Percentiles rank a stretch among this genome's conserved stretches.
These are phyloP conservation scores for Fabriciana adippe DNA, from an alignment of 2,888 invertebrate species.

Conservation along the genomic window DNA sequence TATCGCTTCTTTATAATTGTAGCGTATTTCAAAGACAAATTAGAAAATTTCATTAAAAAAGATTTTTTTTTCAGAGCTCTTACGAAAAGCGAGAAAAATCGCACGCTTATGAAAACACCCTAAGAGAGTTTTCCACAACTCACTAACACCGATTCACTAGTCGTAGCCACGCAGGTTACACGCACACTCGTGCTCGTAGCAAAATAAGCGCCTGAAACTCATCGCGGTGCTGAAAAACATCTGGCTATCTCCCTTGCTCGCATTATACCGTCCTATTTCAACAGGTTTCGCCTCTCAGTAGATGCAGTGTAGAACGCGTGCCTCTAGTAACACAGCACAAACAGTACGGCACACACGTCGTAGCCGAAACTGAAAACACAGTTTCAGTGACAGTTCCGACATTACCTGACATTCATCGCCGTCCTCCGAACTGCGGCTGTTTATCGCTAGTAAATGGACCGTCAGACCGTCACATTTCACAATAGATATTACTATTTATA, in stretches of 20 bases:
- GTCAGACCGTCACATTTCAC: conserved; percentile 54
- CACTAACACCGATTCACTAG: conserved; percentile 71
- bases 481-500: conserved; percentile 75
- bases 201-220: conserved; percentile 76
- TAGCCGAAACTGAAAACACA: conserved; percentile 73
- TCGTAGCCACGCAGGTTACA: conserved; percentile 74
- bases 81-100: conserved; percentile 62
- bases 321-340: conserved; percentile 79
- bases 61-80: conserved; percentile 32
- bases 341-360: conserved; percentile 77
- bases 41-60: conserved; percentile 1
- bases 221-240: conserved; percentile 49
- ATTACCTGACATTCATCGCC: conserved; percentile 71
- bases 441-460: conserved; percentile 61
- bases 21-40: neutral
- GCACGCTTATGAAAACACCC: conserved; percentile 70
- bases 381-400: conserved; percentile 76
- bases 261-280: conserved; percentile 76
- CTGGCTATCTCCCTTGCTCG: conserved; percentile 60
- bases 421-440: conserved; percentile 56
- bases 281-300: conserved; percentile 81
- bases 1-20: too few relatives aligned
- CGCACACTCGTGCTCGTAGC: conserved; percentile 70
- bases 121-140: conserved; percentile 80
- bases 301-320: conserved; percentile 76